A percentile compares a stretch with the other conserved stretches of the same genome.
phyloP scores from a whole-genome alignment of 2,888 invertebrate genomes.

The Drosophila cognata region DNA sequence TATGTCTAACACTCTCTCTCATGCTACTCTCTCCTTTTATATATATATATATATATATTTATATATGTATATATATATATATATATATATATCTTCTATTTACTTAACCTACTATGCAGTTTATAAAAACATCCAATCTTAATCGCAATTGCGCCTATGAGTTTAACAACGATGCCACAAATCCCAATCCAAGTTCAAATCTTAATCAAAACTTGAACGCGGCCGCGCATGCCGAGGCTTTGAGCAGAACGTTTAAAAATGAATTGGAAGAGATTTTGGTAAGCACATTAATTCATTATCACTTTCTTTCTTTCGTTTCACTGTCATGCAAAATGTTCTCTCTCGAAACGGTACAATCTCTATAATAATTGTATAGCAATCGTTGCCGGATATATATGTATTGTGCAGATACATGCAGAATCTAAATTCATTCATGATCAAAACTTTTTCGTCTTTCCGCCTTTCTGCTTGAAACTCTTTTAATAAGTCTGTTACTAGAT shows the following conservation, averaged over 20 bases:
- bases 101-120: conserved; percentile 67
- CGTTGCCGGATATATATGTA: neutral
- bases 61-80: neutral
- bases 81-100: conserved; percentile 54
- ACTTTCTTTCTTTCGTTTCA: conserved; percentile 4
- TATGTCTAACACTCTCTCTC: conserved; percentile 14
- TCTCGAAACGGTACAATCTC: neutral
- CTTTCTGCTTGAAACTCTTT: neutral
- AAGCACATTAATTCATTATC: conserved; percentile 55
- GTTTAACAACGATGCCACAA: conserved; percentile 74
- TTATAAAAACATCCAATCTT: conserved; percentile 82
- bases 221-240: conserved; percentile 74
- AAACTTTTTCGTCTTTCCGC: neutral
- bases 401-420: neutral
- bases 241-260: conserved; percentile 78
- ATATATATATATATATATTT: neutral
- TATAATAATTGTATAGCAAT: neutral
- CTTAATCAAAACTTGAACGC: conserved; percentile 70
- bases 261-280: conserved; percentile 81
- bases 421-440: neutral
- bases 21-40: conserved; percentile 34
- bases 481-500: neutral
- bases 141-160: conserved; percentile 82
- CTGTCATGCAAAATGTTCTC: neutral
- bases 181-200: conserved; percentile 70